Evolutionary conservation across 2,113 vertebrate species (phyloP).

Genomic region (Ptilonorhynchus violaceus): DNA sequence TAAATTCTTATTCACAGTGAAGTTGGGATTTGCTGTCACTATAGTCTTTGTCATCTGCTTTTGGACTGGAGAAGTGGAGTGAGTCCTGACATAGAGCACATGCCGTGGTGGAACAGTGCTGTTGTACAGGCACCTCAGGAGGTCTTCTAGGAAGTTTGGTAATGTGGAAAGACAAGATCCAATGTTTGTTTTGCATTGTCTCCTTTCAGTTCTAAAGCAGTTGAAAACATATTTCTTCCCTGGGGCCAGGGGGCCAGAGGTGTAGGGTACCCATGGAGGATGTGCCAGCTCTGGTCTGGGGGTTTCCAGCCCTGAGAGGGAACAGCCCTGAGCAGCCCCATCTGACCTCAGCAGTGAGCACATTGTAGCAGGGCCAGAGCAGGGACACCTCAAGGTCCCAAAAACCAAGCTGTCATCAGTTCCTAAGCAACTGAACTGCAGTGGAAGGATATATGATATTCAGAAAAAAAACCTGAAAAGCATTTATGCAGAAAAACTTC

Average conservation of each 20-base stretch:
- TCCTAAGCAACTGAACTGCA: not conserved
- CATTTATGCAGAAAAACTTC: not conserved
- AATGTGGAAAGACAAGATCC: not conserved
- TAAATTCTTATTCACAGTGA: not conserved
- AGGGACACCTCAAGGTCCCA: not conserved
- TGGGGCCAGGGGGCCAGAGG: not conserved
- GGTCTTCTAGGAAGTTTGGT: not conserved
- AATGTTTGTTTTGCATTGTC: not conserved
- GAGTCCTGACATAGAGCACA: not conserved
- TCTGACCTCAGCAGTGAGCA: not conserved
- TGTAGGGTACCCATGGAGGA: fast-evolving
- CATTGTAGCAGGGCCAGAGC: fast-evolving
- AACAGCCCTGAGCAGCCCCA: not conserved
- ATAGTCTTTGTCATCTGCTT: not conserved
- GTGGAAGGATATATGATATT: not conserved
- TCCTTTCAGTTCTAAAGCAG: not conserved
- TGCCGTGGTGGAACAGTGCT: not conserved
- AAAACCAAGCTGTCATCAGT: not conserved
- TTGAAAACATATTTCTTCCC: not conserved
- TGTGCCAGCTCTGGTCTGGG: not conserved
- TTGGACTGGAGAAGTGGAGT: not conserved
- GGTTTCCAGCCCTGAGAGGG: not conserved
- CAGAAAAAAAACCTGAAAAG: not conserved
- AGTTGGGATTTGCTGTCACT: not conserved
- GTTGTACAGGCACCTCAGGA: not conserved